Evolutionary conservation across 2,888 invertebrate species (phyloP).

Genomic region (Ophion ellenae): DNA sequence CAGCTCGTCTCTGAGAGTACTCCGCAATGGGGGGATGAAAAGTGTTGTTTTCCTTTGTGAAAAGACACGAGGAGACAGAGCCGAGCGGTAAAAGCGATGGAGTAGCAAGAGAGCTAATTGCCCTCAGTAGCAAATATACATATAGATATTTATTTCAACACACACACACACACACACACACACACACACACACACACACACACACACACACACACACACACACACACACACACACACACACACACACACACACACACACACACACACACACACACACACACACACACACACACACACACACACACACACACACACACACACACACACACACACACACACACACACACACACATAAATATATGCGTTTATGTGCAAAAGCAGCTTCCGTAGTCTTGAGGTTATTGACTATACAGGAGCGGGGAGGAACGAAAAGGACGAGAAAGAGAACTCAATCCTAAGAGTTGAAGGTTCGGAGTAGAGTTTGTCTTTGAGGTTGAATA

Average conservation of each 20-base stretch:
- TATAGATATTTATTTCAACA: too few relatives aligned
- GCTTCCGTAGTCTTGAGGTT: constrained; percentile 60
- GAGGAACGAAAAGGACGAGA: constrained; percentile 13
- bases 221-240: neutral
- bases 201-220: neutral
- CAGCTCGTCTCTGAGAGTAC: constrained; percentile 21
- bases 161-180: neutral
- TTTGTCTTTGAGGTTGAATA: constrained; percentile 54
- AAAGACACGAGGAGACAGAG: constrained; percentile 10
- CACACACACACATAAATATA: neutral
- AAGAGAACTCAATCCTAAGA: constrained; percentile 22
- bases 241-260: neutral
- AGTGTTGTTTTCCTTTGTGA: constrained; percentile 60
- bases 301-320: neutral
- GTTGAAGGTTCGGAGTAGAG: constrained; percentile 6
- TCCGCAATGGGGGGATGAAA: constrained; percentile 22
- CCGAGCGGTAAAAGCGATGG: constrained; percentile 33
- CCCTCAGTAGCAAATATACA: constrained; percentile 8
- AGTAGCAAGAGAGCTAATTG: constrained; percentile 60
- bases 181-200: neutral
- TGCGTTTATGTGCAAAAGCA: constrained; percentile 26
- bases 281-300: neutral
- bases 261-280: neutral
- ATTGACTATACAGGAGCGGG: constrained; percentile 34
- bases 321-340: neutral